Evolutionary conservation across 1,140 invertebrate species (phyloP).

Genomic region (Chrysopa pallens): DNA sequence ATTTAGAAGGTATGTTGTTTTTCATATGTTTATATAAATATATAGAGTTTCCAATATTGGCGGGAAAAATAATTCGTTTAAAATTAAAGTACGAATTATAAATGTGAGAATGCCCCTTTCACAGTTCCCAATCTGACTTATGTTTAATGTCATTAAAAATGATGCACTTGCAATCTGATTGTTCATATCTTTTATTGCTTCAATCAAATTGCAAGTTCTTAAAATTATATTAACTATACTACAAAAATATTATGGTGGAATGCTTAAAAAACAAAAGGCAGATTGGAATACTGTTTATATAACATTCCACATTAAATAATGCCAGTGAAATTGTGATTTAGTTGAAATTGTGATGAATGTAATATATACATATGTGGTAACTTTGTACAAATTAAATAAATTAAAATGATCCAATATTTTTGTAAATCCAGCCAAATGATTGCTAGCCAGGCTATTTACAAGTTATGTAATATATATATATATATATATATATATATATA

Average conservation of each 20-base stretch:
- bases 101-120: conserved; percentile 47
- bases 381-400: too few species aligned
- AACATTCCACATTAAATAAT: conserved; percentile 34
- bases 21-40: conserved; percentile 4
- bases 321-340: background rate
- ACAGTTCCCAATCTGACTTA: conserved; percentile 38
- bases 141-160: background rate
- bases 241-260: too few species aligned
- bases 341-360: too few species aligned
- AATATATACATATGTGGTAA: too few species aligned
- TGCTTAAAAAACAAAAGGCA: conserved; percentile 20
- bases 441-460: too few species aligned
- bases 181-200: conserved; percentile 1
- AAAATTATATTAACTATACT: background rate
- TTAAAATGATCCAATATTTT: too few species aligned
- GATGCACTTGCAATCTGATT: conserved; percentile 3
- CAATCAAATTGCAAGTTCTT: conserved; percentile 3
- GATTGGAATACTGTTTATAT: conserved; percentile 41
- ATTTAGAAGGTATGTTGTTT: too few species aligned
- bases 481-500: too few species aligned
- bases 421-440: too few species aligned
- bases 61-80: too few species aligned
- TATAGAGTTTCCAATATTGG: conserved; percentile 1
- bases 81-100: conserved; percentile 19
- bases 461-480: too few species aligned